These are phyloP conservation scores for Corydoras maculifer DNA, from an alignment of 2,113 vertebrate genomes.

Conservation along the genomic window DNA sequence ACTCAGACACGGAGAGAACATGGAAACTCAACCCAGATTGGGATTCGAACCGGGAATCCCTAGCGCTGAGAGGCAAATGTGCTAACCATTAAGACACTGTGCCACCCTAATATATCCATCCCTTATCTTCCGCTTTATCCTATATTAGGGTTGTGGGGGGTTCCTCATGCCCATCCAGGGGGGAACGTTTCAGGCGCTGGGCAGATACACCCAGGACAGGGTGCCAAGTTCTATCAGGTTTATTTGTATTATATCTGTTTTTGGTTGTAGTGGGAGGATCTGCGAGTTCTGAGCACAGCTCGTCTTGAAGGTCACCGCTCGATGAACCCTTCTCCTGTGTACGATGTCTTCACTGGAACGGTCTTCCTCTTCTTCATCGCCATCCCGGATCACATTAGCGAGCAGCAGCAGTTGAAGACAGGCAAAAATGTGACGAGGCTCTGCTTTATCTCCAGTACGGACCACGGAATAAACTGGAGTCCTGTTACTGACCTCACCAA, in stretches of 20 bases:
- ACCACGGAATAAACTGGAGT: conserved; percentile 81
- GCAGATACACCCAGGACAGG: too few relatives aligned
- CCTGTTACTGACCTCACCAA: conserved; percentile 74
- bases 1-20: too few relatives aligned
- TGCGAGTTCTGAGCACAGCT: conserved; percentile 72
- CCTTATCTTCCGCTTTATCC: too few relatives aligned
- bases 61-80: too few relatives aligned
- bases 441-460: conserved; percentile 76
- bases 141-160: too few relatives aligned
- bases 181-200: too few relatives aligned
- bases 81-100: too few relatives aligned
- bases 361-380: conserved; percentile 91
- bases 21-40: too few relatives aligned
- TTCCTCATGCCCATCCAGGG: too few relatives aligned
- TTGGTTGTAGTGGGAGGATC: conserved; percentile 78
- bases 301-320: conserved; percentile 78
- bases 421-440: conserved; percentile 83
- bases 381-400: conserved; percentile 75
- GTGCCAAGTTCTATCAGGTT: too few relatives aligned
- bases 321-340: conserved; percentile 94
- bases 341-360: conserved; percentile 63
- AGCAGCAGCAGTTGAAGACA: conserved; percentile 79
- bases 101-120: too few relatives aligned
- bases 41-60: too few relatives aligned
- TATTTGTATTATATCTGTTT: not conserved